phyloP scores from a whole-genome alignment of 2,797 vertebrate genomes.

The Neoniphon sammara region DNA sequence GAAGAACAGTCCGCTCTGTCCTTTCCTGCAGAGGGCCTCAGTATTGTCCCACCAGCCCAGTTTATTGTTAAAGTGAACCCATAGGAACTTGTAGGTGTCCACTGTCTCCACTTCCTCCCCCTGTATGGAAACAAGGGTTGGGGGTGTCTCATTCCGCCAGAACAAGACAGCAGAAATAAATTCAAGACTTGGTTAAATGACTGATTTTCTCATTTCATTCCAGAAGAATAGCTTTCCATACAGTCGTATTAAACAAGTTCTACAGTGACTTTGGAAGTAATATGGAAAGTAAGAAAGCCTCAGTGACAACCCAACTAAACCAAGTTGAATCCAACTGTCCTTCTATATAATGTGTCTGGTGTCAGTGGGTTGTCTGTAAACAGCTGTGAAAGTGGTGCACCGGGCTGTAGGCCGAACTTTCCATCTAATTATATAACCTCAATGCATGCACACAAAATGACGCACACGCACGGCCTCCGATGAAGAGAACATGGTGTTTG shows the following conservation, averaged over 20 bases:
- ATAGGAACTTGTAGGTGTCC: too few relatives aligned
- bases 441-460: background rate
- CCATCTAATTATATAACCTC: slow-evolving; percentile 25
- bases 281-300: background rate
- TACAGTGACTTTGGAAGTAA: background rate
- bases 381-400: slow-evolving; percentile 52
- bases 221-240: too few relatives aligned
- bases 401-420: slow-evolving; percentile 23
- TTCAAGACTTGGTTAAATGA: background rate
- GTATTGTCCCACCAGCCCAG: too few relatives aligned
- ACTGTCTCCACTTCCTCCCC: too few relatives aligned
- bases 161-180: background rate
- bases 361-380: slow-evolving; percentile 1
- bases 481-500: slow-evolving; percentile 61
- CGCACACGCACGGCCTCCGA: slow-evolving; percentile 9
- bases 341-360: slow-evolving; percentile 19
- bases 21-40: too few relatives aligned
- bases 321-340: slow-evolving; percentile 12
- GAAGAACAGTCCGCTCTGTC: too few relatives aligned
- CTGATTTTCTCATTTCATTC: background rate
- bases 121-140: too few relatives aligned
- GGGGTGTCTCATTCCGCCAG: too few relatives aligned
- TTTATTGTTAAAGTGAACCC: too few relatives aligned
- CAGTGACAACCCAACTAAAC: background rate
- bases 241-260: background rate